phyloP scores from a whole-genome alignment of 2,797 vertebrate species.

The Australoheros facetus region DNA sequence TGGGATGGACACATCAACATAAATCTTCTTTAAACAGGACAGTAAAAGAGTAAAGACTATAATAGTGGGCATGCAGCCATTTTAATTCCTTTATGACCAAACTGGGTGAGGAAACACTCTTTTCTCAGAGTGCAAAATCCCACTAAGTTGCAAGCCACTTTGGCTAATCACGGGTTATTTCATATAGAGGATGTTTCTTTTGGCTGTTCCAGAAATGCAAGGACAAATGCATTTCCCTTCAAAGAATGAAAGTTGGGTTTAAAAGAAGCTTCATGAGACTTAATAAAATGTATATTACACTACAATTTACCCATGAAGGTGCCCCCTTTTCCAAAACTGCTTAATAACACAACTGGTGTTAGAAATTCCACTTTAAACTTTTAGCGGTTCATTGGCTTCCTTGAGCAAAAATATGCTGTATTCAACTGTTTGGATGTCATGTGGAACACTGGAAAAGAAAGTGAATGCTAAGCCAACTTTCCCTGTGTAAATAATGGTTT shows the following conservation, averaged over 20 bases:
- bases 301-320: not conserved
- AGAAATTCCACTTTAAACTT: too few relatives aligned
- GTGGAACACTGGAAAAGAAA: conserved; percentile 17
- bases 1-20: conserved; percentile 16
- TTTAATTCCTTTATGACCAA: conserved; percentile 24
- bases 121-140: not conserved
- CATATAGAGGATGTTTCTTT: not conserved
- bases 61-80: conserved; percentile 5
- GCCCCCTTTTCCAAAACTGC: not conserved
- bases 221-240: not conserved
- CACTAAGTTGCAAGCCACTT: not conserved
- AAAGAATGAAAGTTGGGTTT: not conserved
- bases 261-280: not conserved
- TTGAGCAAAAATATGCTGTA: conserved; percentile 1
- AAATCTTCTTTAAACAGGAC: conserved; percentile 11
- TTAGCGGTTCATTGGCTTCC: not conserved
- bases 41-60: conserved; percentile 2
- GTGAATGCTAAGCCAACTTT: conserved; percentile 31
- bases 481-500: conserved; percentile 21
- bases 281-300: not conserved
- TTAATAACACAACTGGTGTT: too few relatives aligned
- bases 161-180: not conserved
- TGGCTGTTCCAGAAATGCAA: not conserved
- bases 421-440: conserved; percentile 3
- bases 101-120: conserved; percentile 12